Percentiles rank a stretch among this genome's conserved stretches.
Evolutionary conservation across 2,797 vertebrate genomes (phyloP).

Genomic region (Gallinago solitaria): DNA sequence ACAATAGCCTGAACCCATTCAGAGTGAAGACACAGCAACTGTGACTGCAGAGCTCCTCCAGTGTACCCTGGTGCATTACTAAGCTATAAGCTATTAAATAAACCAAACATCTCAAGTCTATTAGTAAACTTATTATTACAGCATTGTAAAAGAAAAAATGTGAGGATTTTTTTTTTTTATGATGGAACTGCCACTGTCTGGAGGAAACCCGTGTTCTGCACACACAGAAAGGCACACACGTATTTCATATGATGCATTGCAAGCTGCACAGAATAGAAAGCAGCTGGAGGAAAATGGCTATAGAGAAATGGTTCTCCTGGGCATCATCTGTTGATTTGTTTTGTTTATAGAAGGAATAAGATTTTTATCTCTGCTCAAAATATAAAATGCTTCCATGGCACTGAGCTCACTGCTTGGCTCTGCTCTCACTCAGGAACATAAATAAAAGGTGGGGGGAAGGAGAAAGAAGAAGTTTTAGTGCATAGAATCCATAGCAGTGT

Average conservation of each 20-base stretch:
- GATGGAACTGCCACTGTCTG: constrained; percentile 1
- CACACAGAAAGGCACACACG: constrained; percentile 12
- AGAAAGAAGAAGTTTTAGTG: not conserved
- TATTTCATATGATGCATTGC: constrained; percentile 58
- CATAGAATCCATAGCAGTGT: constrained; percentile 27
- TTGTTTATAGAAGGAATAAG: constrained; percentile 66
- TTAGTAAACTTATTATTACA: constrained; percentile 30
- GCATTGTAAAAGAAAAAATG: not conserved
- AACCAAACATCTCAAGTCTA: not conserved
- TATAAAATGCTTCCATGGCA: constrained; percentile 55
- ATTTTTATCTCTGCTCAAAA: constrained; percentile 67
- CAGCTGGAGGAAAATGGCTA: constrained; percentile 71
- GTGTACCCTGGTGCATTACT: not conserved
- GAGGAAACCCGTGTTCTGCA: constrained; percentile 19
- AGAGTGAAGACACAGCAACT: not conserved
- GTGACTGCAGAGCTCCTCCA: not conserved
- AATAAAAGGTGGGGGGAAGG: constrained; percentile 46
- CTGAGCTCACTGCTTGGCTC: constrained; percentile 37
- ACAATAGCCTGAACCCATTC: not conserved
- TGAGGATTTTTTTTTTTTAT: not conserved
- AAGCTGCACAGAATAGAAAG: constrained; percentile 64
- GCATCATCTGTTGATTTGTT: constrained; percentile 67
- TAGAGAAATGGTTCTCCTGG: constrained; percentile 71
- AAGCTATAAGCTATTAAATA: constrained; percentile 1
- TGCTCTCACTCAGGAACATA: constrained; percentile 62